These are phyloP conservation scores for Euphysa ruthae DNA, from an alignment of 30 jellyfish, hydroid and myxozoan genomes.

Conservation along the genomic window DNA sequence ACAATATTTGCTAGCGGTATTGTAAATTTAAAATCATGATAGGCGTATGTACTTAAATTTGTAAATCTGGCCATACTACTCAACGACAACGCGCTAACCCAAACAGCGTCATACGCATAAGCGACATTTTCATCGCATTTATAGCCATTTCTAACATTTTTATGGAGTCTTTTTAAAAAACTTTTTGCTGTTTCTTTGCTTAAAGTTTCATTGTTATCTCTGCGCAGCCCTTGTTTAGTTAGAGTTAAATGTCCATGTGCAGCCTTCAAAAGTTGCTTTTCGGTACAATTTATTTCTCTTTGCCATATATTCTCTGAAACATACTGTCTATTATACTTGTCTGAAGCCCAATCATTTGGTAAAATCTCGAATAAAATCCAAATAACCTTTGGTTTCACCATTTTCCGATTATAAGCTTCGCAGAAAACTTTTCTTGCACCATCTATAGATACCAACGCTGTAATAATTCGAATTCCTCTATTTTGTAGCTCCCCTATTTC, in stretches of 20 bases:
- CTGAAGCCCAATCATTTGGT: constrained; percentile 34
- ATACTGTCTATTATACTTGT: background rate
- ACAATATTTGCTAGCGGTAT: background rate
- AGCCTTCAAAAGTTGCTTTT: constrained; percentile 4
- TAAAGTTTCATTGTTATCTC: constrained; percentile 3
- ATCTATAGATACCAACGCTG: constrained; percentile 3
- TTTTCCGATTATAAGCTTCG: constrained; percentile 26
- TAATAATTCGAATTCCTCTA: constrained; percentile 15
- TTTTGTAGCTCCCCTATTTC: constrained; percentile 12
- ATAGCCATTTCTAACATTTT: background rate
- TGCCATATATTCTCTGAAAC: background rate
- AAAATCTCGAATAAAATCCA: constrained; percentile 27
- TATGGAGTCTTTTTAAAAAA: background rate
- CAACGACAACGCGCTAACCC: constrained; percentile 5
- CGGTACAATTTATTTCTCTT: constrained; percentile 23
- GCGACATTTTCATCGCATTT: constrained; percentile 23
- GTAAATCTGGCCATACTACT: background rate
- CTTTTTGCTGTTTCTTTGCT: constrained; percentile 1
- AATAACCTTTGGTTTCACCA: constrained; percentile 20
- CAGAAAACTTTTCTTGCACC: constrained; percentile 34
- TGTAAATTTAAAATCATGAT: background rate
- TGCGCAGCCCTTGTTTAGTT: constrained; percentile 20
- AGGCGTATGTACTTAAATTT: background rate
- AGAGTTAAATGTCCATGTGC: constrained; percentile 19
- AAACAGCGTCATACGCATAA: constrained; percentile 27